Base-by-base conservation (phyloP, 2,888 invertebrate species). In the Eristalis pertinax region DNA sequence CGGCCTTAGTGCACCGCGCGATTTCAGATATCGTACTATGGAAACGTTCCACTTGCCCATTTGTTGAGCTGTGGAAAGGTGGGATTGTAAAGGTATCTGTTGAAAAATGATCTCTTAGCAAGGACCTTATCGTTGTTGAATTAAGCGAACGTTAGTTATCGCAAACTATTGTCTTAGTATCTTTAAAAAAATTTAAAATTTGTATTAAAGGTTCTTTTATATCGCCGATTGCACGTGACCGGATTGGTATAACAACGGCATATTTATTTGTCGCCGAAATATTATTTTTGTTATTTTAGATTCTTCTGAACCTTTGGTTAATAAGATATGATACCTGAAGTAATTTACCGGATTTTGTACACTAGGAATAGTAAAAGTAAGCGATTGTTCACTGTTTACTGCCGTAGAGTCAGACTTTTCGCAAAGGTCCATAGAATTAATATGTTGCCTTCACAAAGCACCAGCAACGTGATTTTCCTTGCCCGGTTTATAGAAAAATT, bases 401-500 rank as follows among this genome's bases (percentile, higher is more conserved):
- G 50, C 11, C n/a, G n/a, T n/a, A n/a, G n/a, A n/a, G n/a, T n/a
- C n/a, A n/a, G n/a, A 56, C 5, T 56, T 56, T 11, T 56, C 15
- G 50, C 4, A 15, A 15, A 32, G 29, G 4, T 68, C 29, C 15
- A 56, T 4, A 29, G 68, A 29, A 29, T 68, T 68, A 8, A 70
- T 22, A 58, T 56, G 41, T 65, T 72, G 72, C 26, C 65, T 32
- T 3, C 72, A 65, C 15, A 79, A 41, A 4, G 72, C 65, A n/a
- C 72, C 79, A 22, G 79, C 78, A 38, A 70, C 78, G n/a, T n/a
- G n/a, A n/a, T 26, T 26, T 26, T 26, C 26, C 26, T 10, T 78
- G 19, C 70, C 70, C 13, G 78, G 64, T 56, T 70, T 79, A 41
- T 79, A 79, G 38, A 38, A 26, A 35, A 79, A 64, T 35, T 43